A percentile compares a stretch with the other conserved stretches of the same genome.
Conservation (phyloP, 1,140 invertebrate genomes). For the Acyrthosiphon pisum region DNA sequence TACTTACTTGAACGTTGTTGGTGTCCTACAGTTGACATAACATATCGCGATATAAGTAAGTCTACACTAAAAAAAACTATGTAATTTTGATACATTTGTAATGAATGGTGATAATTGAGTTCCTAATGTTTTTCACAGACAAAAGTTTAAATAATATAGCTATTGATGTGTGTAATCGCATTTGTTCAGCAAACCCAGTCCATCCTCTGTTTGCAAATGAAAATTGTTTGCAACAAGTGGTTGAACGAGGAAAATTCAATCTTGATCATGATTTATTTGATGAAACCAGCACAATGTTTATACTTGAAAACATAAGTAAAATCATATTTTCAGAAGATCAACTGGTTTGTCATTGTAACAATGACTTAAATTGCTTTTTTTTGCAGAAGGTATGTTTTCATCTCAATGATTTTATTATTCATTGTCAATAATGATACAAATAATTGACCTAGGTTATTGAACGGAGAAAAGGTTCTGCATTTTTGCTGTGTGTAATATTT, state of each 20-base stretch:
- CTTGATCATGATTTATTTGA: conserved; percentile 38
- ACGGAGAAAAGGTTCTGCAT: conserved; percentile 5
- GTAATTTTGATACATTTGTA: not conserved
- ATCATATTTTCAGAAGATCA: not conserved
- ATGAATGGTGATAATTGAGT: not conserved
- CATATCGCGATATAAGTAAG: conserved; percentile 23
- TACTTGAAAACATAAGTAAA: not conserved
- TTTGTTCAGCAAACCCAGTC: not conserved
- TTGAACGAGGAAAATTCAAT: conserved; percentile 4
- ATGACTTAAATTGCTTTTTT: conserved; percentile 34
- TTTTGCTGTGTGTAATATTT: conserved; percentile 20
- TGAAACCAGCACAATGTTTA: not conserved
- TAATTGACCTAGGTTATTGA: conserved; percentile 35
- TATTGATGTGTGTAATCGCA: not conserved
- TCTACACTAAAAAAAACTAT: not conserved
- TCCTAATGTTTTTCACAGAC: not conserved
- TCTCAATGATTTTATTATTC: not conserved
- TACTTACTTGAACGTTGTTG: conserved; percentile 34
- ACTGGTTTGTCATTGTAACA: not conserved
- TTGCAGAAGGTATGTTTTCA: conserved; percentile 4
- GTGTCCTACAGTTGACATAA: not conserved
- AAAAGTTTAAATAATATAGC: not conserved
- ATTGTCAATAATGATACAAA: not conserved
- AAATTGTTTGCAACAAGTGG: not conserved
- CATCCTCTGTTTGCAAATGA: conserved; percentile 20